A percentile compares a stretch with the other conserved stretches of the same genome.
Evolutionary conservation across 2,113 vertebrate genomes (phyloP).

Genomic region (Lophius piscatorius): DNA sequence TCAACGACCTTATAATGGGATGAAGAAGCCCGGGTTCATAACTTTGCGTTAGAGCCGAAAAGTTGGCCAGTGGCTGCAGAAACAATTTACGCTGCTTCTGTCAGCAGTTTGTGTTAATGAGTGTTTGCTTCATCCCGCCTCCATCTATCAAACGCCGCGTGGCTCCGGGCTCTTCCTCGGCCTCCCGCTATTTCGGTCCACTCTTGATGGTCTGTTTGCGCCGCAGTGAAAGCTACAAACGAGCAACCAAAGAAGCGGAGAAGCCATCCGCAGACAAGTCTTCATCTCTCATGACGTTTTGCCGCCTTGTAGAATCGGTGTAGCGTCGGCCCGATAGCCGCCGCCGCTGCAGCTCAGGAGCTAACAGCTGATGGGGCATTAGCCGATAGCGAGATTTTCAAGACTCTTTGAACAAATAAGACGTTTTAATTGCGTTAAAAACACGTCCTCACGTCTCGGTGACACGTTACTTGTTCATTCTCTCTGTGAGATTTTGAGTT

Average conservation of each 20-base stretch:
- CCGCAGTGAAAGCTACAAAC: constrained; percentile 82
- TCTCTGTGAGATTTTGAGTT: too few relatives aligned
- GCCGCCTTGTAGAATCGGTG: constrained; percentile 52
- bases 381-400: too few relatives aligned
- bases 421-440: too few relatives aligned
- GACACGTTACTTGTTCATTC: too few relatives aligned
- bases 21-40: constrained; percentile 49
- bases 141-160: constrained; percentile 70
- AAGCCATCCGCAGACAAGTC: constrained; percentile 77
- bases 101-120: constrained; percentile 73
- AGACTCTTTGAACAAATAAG: too few relatives aligned
- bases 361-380: too few relatives aligned
- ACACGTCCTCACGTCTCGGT: too few relatives aligned
- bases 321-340: constrained; percentile 28
- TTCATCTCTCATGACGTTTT: constrained; percentile 78
- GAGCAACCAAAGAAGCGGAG: constrained; percentile 68
- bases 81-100: constrained; percentile 57
- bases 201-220: constrained; percentile 94
- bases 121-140: constrained; percentile 77
- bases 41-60: too few relatives aligned
- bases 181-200: constrained; percentile 79
- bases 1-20: constrained; percentile 15
- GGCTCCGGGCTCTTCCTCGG: constrained; percentile 80
- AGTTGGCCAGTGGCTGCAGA: constrained; percentile 39
- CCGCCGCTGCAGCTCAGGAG: constrained; percentile 55